These are phyloP conservation scores for Gymnarchus niloticus DNA, from an alignment of 2,113 vertebrate genomes.

Conservation along the genomic window DNA sequence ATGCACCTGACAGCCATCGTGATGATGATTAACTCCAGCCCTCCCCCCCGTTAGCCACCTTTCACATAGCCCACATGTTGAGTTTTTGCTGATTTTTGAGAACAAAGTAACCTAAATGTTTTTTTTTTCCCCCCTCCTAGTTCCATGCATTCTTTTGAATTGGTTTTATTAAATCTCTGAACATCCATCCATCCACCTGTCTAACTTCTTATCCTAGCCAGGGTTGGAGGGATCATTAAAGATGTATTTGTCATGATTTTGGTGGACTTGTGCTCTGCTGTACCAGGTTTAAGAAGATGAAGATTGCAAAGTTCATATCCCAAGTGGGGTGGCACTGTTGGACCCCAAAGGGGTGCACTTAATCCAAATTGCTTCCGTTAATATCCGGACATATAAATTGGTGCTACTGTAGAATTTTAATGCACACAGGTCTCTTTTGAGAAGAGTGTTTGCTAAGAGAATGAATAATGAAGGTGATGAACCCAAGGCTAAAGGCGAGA, in stretches of 20 bases:
- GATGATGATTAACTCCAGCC: not conserved
- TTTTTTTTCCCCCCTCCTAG: not conserved
- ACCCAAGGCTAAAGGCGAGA: not conserved
- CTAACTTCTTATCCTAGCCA: too few species aligned
- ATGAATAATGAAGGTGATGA: constrained; percentile 2
- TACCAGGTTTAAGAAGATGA: not conserved
- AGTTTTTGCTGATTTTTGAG: not conserved
- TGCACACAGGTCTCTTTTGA: not conserved
- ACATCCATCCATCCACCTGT: too few species aligned
- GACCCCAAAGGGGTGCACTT: not conserved
- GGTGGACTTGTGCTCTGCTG: not conserved
- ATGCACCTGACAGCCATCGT: not conserved
- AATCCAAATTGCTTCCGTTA: constrained; percentile 1
- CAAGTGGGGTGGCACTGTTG: not conserved
- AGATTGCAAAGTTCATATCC: not conserved
- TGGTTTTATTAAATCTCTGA: not conserved
- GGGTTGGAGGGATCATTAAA: not conserved
- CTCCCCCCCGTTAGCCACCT: not conserved
- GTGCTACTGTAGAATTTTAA: constrained; percentile 8
- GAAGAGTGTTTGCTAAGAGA: constrained; percentile 4
- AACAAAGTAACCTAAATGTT: not conserved
- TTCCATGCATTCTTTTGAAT: not conserved
- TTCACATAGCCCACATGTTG: not conserved
- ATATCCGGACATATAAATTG: constrained; percentile 6
- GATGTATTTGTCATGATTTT: not conserved